phyloP scores from a whole-genome alignment of 2,797 vertebrate genomes.

The Mormyrus hasselquistii region DNA sequence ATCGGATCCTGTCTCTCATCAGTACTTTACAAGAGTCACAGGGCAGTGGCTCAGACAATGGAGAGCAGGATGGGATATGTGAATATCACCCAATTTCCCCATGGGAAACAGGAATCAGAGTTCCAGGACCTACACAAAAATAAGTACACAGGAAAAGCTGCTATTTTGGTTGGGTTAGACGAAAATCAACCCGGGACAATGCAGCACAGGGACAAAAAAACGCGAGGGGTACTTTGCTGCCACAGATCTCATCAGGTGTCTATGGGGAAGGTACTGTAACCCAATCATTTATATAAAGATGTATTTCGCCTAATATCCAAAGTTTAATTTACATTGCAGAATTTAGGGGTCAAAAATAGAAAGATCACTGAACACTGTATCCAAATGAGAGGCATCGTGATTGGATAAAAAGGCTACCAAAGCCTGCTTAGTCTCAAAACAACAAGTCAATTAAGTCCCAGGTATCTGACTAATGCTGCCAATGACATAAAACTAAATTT shows the following conservation, averaged over 20 bases:
- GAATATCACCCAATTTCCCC: neutral
- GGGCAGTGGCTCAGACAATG: neutral
- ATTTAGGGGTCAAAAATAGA: constrained; percentile 8
- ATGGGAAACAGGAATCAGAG: neutral
- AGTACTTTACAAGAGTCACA: neutral
- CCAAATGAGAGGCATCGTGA: neutral
- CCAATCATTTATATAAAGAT: neutral
- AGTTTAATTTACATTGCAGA: constrained; percentile 2
- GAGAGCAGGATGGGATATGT: neutral
- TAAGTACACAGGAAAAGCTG: neutral
- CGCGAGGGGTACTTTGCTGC: neutral
- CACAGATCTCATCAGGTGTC: neutral
- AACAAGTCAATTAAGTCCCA: neutral
- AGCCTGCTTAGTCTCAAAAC: neutral
- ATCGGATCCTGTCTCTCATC: neutral
- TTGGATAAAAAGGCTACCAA: neutral
- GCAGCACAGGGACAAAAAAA: neutral
- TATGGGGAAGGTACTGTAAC: neutral
- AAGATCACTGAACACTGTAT: neutral
- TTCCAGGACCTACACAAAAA: neutral
- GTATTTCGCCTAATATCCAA: neutral
- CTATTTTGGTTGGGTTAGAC: neutral
- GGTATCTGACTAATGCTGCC: neutral
- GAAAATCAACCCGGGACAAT: neutral
- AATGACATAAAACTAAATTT: neutral